Percentiles rank a stretch among this genome's conserved stretches.
Conservation (phyloP, 2,113 vertebrate genomes). For the Hippopotamus amphibius region DNA sequence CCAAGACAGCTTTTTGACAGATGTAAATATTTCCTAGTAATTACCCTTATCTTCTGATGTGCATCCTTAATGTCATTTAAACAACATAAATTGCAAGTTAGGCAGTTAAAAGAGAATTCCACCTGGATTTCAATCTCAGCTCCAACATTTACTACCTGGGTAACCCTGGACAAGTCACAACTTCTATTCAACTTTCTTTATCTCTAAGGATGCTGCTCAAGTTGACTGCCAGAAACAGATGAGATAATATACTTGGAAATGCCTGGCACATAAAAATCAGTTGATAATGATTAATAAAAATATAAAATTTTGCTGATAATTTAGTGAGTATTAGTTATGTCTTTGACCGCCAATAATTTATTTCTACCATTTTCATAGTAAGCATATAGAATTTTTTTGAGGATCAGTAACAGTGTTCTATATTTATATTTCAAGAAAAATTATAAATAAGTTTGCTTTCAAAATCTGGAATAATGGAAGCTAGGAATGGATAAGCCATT, state of each 20-base stretch:
- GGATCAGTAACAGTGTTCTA: neutral
- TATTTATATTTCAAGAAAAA: neutral
- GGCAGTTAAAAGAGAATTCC: neutral
- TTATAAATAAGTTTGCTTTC: slow-evolving; percentile 8
- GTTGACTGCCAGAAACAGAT: neutral
- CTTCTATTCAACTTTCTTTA: slow-evolving; percentile 18
- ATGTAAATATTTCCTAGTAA: slow-evolving; percentile 70
- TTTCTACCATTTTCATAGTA: neutral
- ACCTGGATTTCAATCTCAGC: neutral
- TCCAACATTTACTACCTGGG: neutral
- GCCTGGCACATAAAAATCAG: neutral
- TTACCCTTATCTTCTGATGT: slow-evolving; percentile 51
- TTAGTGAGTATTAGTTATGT: neutral
- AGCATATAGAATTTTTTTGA: neutral
- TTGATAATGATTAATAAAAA: neutral
- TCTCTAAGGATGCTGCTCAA: neutral
- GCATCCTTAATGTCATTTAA: slow-evolving; percentile 15
- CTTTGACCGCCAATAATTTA: neutral
- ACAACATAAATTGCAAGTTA: slow-evolving; percentile 24
- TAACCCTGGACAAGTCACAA: slow-evolving; percentile 29
- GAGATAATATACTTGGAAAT: neutral
- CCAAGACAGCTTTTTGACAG: slow-evolving; percentile 61
- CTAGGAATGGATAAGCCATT: neutral
- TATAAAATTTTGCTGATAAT: neutral
- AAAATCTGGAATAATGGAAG: neutral